Evolutionary conservation across 2,797 vertebrate species (phyloP), one percentile per base, ranked within the genome.

Genomic region (Gila robusta): DNA sequence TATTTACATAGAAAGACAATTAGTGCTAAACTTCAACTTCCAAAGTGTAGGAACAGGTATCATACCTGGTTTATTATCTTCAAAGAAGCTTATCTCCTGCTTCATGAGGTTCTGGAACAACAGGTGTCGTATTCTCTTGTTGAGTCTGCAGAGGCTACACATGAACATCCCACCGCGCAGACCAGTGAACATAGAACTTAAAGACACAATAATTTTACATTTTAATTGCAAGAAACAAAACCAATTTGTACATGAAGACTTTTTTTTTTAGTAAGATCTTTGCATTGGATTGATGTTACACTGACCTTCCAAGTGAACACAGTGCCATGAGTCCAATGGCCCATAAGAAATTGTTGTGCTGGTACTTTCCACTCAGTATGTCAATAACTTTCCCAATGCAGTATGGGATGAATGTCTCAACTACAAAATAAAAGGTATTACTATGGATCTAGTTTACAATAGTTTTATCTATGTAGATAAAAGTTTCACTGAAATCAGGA

Each of bases 21-120:
- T 26, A 62, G 56, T 26, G 23, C 56, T 26, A 26, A 59, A 59
- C 47, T 17, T 49, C 5, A 49, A 21, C 52, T 54, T 54, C 6
- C 19, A 54, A 62, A 62, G 47, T 23, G 19, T 21, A 54, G 28
- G 19, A 32, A 54, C 23, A 26, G 21, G 52, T 17, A 17, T 96
- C 97, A 66, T 83, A 97, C 97, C 97, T 87, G 97, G 89, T 80
- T 96, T 95, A 74, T 94, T 97, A 85, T 95, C 93, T 32, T 94
- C 96, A 91, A 98, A 98, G 93, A 98, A 99, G 62, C 90, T 71
- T 6, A 97, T 94, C 2, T 99, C 98, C 90, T 97, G 97, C 86
- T 87, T 92, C 88, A 98, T 89, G 37, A 98, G 89, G 64, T 91
- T 93, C 67, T 92, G 91, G 90, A 98, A 99, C 70, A 98, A 94